Conservation (phyloP, 37 sponge, comb jelly and placozoan species). For the Aphrocallistes beatrix region DNA sequence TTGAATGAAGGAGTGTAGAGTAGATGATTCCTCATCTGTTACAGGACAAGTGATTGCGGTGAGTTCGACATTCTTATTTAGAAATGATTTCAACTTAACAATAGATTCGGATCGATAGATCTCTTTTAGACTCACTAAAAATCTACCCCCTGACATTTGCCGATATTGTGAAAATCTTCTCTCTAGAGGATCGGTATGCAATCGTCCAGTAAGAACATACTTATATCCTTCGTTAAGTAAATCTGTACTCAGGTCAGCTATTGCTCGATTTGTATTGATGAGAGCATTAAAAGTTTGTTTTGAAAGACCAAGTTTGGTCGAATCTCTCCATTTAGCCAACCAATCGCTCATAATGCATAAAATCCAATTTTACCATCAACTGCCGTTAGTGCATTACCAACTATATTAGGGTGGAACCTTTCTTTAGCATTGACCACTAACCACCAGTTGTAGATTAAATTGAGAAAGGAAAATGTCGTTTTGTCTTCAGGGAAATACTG, state of each 20-base stretch:
- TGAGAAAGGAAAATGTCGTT: background rate
- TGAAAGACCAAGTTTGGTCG: background rate
- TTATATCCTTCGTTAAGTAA: background rate
- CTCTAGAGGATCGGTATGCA: conserved; percentile 1
- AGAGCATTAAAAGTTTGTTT: background rate
- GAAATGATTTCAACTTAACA: background rate
- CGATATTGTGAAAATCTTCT: background rate
- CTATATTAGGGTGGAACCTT: background rate
- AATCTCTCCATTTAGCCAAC: background rate
- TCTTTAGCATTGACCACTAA: background rate
- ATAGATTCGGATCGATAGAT: background rate
- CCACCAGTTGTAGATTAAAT: background rate
- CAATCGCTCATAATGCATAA: background rate
- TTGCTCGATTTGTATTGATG: background rate
- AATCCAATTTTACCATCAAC: background rate
- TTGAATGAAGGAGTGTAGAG: background rate
- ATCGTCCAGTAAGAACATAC: background rate
- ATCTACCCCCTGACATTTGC: background rate
- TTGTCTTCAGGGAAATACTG: background rate
- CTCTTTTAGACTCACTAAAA: background rate
- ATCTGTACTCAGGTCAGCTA: background rate
- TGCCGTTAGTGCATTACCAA: background rate
- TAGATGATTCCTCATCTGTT: background rate
- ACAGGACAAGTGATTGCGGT: background rate
- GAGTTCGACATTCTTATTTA: background rate